Conservation (phyloP, 2,888 invertebrate species). For the Gortyna flavago region DNA sequence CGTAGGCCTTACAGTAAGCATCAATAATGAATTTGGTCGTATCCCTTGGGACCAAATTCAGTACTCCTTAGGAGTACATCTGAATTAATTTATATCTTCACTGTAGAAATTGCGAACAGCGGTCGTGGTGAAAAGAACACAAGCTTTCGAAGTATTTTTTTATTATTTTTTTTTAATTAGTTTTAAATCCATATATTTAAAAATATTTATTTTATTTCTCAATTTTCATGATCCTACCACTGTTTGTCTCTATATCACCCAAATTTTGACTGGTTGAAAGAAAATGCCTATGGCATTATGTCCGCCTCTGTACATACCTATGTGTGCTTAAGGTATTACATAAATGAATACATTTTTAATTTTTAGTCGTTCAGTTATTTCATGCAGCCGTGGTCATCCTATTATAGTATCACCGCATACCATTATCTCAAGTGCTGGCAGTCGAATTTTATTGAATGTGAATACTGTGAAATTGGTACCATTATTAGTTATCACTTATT, state of each 20-base stretch:
- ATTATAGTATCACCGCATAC: constrained; percentile 64
- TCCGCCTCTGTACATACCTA: too few species aligned
- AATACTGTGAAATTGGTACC: constrained; percentile 64
- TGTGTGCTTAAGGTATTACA: neutral
- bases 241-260: too few species aligned
- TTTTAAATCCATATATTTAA: too few species aligned
- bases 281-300: too few species aligned
- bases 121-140: neutral
- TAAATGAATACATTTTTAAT: neutral
- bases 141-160: too few species aligned
- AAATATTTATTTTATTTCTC: too few species aligned
- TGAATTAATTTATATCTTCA: constrained; percentile 22
- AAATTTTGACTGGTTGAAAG: too few species aligned
- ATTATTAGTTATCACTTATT: constrained; percentile 43
- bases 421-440: constrained; percentile 70
- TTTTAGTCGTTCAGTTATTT: constrained; percentile 19
- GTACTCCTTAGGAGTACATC: constrained; percentile 25
- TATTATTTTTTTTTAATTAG: too few species aligned
- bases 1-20: constrained; percentile 42
- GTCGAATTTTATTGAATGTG: constrained; percentile 73
- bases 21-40: constrained; percentile 32
- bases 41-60: constrained; percentile 38
- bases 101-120: constrained; percentile 16
- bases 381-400: constrained; percentile 56
- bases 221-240: too few species aligned